Percentiles rank a stretch among this genome's conserved stretches.
These are phyloP conservation scores for Caenorhabditis afra DNA, from an alignment of 2,888 invertebrate genomes.

Conservation along the genomic window DNA sequence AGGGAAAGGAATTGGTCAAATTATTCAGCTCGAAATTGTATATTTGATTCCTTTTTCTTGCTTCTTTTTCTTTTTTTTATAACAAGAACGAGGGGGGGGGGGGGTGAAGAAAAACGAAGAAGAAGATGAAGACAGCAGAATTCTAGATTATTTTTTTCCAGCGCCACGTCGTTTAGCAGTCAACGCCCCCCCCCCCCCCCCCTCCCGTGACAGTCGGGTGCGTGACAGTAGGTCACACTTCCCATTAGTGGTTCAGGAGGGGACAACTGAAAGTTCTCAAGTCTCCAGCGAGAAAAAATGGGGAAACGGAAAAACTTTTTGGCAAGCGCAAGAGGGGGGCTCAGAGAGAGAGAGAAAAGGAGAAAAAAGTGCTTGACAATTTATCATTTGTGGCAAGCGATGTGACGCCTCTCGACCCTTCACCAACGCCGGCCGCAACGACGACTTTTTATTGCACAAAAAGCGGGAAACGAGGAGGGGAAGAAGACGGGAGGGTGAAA, in stretches of 20 bases:
- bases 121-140: slow-evolving; percentile 22
- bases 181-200: too few relatives aligned
- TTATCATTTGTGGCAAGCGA: slow-evolving; percentile 54
- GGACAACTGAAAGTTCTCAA: too few relatives aligned
- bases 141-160: slow-evolving; percentile 43
- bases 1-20: slow-evolving; percentile 46
- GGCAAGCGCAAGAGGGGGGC: not conserved
- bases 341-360: slow-evolving; percentile 21
- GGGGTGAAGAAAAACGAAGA: too few relatives aligned
- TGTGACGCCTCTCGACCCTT: slow-evolving; percentile 52
- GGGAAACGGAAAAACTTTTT: slow-evolving; percentile 20
- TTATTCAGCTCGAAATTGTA: slow-evolving; percentile 36
- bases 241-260: too few relatives aligned
- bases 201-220: too few relatives aligned
- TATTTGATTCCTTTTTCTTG: slow-evolving; percentile 36
- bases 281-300: too few relatives aligned
- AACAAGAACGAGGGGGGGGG: slow-evolving; percentile 3
- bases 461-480: slow-evolving; percentile 25
- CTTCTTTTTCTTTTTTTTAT: slow-evolving; percentile 15
- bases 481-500: not conserved
- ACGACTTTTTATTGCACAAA: slow-evolving; percentile 53
- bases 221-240: too few relatives aligned
- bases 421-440: slow-evolving; percentile 14
- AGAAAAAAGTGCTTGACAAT: slow-evolving; percentile 52
- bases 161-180: too few relatives aligned